Percentiles rank a stretch among this genome's conserved stretches.
Evolutionary conservation across 1,140 invertebrate species (phyloP).

Genomic region (Papilio xuthus): DNA sequence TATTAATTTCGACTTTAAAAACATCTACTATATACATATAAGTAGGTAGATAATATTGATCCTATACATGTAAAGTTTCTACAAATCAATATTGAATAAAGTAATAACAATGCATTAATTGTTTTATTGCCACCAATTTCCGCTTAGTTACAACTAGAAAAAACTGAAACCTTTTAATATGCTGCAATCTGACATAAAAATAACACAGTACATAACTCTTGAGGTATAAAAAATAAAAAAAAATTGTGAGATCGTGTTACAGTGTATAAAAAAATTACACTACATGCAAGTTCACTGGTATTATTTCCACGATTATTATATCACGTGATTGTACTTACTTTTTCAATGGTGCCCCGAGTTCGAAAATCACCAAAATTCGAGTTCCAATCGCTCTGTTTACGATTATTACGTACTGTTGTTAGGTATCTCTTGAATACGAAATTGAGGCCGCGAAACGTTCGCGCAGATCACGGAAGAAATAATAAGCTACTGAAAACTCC

Average conservation of each 20-base stretch:
- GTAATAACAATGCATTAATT: not conserved
- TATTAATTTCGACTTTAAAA: too few relatives aligned
- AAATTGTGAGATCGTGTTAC: not conserved
- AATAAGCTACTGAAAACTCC: slow-evolving; percentile 38
- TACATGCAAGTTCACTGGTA: not conserved
- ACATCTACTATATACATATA: too few relatives aligned
- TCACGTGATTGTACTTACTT: slow-evolving; percentile 31
- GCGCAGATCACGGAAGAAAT: slow-evolving; percentile 46
- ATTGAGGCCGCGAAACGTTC: slow-evolving; percentile 56
- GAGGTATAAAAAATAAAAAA: not conserved
- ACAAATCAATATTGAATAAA: not conserved
- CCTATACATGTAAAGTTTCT: too few relatives aligned
- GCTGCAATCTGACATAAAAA: not conserved
- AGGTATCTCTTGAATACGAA: slow-evolving; percentile 74
- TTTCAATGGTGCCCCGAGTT: slow-evolving; percentile 50
- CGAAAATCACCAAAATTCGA: slow-evolving; percentile 65
- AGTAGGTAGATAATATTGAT: too few relatives aligned
- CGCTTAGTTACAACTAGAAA: not conserved
- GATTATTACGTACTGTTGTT: slow-evolving; percentile 68
- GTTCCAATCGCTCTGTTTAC: slow-evolving; percentile 73
- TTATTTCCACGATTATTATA: slow-evolving; percentile 28
- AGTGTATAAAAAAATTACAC: not conserved
- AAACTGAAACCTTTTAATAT: not conserved
- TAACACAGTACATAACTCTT: not conserved
- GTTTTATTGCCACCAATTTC: not conserved